Base-by-base conservation (phyloP, 2,888 invertebrate genomes). In the Fragum sueziense region DNA sequence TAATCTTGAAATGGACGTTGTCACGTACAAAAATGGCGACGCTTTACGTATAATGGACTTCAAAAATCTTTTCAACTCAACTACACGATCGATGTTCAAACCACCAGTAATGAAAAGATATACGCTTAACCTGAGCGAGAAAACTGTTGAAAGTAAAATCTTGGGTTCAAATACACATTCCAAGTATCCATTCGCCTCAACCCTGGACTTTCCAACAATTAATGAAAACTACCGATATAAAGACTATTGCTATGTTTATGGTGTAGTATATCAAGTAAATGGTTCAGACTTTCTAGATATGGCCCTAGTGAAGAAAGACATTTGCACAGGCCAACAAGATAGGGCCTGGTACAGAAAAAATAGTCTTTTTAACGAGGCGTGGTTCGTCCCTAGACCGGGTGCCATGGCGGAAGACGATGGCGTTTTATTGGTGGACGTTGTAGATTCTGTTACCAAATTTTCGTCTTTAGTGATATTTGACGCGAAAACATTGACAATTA, bases 371-470 rank as follows among this genome's bases (percentile, higher is more conserved):
- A 83, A 84, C 61, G 91, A 91, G 76, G 87, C 90, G 0, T 87
- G 88, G 82, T 91, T 91, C 76, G 86, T 91, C 14, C 85, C 89
- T 3, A 70, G 61, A 6, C 90, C 90, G 9, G 77, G 79, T 20
- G 88, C 74, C 0, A 79, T 27, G 0, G 31, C 27, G 2, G 91
- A 91, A 71, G 92, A 92, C 74, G 91, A 91, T 68, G 91, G 91
- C 0, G 72, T 90, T 20, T 77, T 92, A 20, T 68, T 92, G 27
- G 78, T 87, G 27, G 85, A 90, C 7, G 85, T 90, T 31, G 80
- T 91, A 7, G 88, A 91, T 67, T 90, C 89, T 0, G 33, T 67
- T 0, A 74, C 34, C 3, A 75, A 78, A 25, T 75, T 78, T 54
- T 88, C 88, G 33, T 76, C 80, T n/a, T 41, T 85, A 22, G 65